Percentiles rank a stretch among this genome's conserved stretches.
Evolutionary conservation across 2,888 invertebrate species (phyloP).

Genomic region (Amphipoea lucens): DNA sequence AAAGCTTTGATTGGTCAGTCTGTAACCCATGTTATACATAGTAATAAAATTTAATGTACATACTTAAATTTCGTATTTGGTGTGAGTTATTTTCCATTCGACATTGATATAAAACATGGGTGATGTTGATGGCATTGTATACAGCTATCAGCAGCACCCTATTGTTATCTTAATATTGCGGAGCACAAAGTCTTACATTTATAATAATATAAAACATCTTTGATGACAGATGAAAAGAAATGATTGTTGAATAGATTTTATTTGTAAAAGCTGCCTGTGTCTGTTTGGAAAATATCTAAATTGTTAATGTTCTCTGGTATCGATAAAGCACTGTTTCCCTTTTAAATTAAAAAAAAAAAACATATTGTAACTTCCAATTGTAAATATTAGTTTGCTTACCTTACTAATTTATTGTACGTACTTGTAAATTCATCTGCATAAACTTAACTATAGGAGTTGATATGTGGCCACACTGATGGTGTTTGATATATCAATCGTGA

Average conservation of each 20-base stretch:
- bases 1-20: constrained; percentile 82
- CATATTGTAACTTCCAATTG: constrained; percentile 73
- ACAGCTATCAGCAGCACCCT: constrained; percentile 32
- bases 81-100: constrained; percentile 71
- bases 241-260: constrained; percentile 13
- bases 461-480: constrained; percentile 77
- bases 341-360: constrained; percentile 53
- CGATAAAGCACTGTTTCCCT: constrained; percentile 62
- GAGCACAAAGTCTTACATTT: constrained; percentile 50
- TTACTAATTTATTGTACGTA: constrained; percentile 84
- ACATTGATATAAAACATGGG: constrained; percentile 57
- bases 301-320: constrained; percentile 66
- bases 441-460: constrained; percentile 79
- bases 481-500: constrained; percentile 63
- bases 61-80: constrained; percentile 70
- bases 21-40: constrained; percentile 71
- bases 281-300: constrained; percentile 68
- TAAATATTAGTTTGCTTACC: constrained; percentile 88
- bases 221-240: background rate
- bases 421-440: constrained; percentile 83
- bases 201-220: constrained; percentile 15
- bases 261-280: constrained; percentile 57
- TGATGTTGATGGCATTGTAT: constrained; percentile 37
- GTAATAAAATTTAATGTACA: constrained; percentile 71
- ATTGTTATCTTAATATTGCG: constrained; percentile 19